A percentile compares a stretch with the other conserved stretches of the same genome.
These are phyloP conservation scores for Ctenicera cuprea DNA, from an alignment of 2,888 invertebrate genomes.

Conservation along the genomic window DNA sequence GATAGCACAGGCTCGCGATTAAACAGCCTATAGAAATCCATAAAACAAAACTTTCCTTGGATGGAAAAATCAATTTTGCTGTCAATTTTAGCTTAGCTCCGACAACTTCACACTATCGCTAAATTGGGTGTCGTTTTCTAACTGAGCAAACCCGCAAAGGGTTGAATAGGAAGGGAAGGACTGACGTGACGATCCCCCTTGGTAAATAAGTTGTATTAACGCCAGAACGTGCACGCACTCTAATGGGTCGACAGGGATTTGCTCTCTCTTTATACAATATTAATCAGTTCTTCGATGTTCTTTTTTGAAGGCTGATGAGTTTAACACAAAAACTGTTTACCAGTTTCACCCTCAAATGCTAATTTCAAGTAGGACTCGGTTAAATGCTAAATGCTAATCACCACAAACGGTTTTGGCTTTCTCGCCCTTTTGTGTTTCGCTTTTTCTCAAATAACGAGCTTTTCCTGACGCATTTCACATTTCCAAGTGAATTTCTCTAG, in stretches of 20 bases:
- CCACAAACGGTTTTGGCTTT: conserved; percentile 1
- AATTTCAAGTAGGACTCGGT: conserved; percentile 34
- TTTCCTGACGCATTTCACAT: conserved; percentile 1
- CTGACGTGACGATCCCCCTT: conserved; percentile 27
- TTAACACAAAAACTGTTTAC: conserved; percentile 38
- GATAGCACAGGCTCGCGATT: conserved; percentile 31
- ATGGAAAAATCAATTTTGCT: conserved; percentile 34
- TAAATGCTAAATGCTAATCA: conserved; percentile 36
- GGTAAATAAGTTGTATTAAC: conserved; percentile 37
- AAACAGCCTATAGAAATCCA: conserved; percentile 34
- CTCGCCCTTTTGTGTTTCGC: neutral
- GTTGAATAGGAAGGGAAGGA: conserved; percentile 26
- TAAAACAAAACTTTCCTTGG: conserved; percentile 35
- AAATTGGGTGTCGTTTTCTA: conserved; percentile 20
- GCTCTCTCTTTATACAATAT: conserved; percentile 38
- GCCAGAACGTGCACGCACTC: conserved; percentile 34
- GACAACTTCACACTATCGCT: neutral
- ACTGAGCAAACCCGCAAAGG: conserved; percentile 25
- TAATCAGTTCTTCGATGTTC: conserved; percentile 34
- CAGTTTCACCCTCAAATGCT: conserved; percentile 31
- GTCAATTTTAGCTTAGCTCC: conserved; percentile 3
- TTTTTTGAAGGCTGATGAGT: conserved; percentile 15
- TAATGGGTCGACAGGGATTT: conserved; percentile 44
- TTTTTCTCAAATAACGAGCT: conserved; percentile 7
- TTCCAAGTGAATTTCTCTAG: no score